Conservation (phyloP, 2,113 vertebrate species). For the Coregonus clupeaformis region DNA sequence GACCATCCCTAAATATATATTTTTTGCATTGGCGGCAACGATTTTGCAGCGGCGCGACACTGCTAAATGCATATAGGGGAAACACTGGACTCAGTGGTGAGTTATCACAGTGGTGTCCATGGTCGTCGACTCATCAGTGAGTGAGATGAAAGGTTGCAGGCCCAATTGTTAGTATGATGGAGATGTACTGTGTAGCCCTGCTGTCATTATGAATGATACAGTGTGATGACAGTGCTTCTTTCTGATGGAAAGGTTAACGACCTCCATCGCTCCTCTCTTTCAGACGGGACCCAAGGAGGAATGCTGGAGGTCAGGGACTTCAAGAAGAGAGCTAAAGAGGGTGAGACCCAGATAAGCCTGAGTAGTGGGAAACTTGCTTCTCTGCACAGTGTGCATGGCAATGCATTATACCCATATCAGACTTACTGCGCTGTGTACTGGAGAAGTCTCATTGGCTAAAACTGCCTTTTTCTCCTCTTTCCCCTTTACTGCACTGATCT, state of each 20-base stretch:
- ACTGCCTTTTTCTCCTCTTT: slow-evolving; percentile 11
- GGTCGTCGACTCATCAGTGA: slow-evolving; percentile 32
- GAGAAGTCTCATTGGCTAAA: slow-evolving; percentile 34
- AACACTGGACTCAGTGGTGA: slow-evolving; percentile 48
- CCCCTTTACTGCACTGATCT: not conserved
- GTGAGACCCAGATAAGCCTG: slow-evolving; percentile 79
- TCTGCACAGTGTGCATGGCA: not conserved
- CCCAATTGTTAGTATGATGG: slow-evolving; percentile 45
- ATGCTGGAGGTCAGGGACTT: slow-evolving; percentile 86
- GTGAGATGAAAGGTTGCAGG: slow-evolving; percentile 31
- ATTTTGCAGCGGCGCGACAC: no score
- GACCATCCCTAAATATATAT: no score
- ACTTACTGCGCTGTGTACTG: slow-evolving; percentile 34
- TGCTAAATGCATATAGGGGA: no score
- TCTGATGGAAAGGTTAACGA: slow-evolving; percentile 27
- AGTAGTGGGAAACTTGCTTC: not conserved
- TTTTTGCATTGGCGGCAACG: no score
- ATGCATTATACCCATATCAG: slow-evolving; percentile 22
- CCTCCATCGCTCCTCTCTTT: slow-evolving; percentile 55
- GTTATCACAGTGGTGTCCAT: slow-evolving; percentile 50
- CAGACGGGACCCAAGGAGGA: slow-evolving; percentile 84
- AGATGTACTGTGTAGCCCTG: slow-evolving; percentile 22
- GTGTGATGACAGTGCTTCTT: no score
- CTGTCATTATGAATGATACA: no score
- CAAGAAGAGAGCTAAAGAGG: slow-evolving; percentile 88